Conservation (phyloP, 2,888 invertebrate genomes). For the Ectemnius continuus region DNA sequence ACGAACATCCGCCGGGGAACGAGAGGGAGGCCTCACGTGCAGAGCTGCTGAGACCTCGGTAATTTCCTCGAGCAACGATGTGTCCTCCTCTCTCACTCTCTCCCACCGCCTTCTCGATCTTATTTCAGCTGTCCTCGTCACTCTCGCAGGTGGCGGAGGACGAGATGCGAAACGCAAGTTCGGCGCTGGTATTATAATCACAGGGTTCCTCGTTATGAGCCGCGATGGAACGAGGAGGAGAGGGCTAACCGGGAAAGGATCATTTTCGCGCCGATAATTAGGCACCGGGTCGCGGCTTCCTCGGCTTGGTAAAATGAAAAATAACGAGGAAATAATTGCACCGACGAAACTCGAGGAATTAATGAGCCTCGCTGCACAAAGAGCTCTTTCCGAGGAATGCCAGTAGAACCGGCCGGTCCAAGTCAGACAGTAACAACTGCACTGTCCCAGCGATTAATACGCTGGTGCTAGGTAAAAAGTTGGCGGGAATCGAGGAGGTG, state of each 20-base stretch:
- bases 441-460: no score
- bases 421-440: no score
- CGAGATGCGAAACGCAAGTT: slow-evolving; percentile 35
- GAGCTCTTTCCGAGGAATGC: not conserved
- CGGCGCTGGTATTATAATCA: slow-evolving; percentile 65
- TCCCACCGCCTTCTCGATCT: not conserved
- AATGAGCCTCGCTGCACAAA: slow-evolving; percentile 15
- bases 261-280: slow-evolving; percentile 75
- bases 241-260: slow-evolving; percentile 57
- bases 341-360: slow-evolving; percentile 22
- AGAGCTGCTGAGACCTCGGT: slow-evolving; percentile 73
- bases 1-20: slow-evolving; percentile 17
- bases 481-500: not conserved
- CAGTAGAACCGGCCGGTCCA: no score
- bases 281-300: slow-evolving; percentile 60
- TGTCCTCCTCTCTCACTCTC: slow-evolving; percentile 39
- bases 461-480: no score
- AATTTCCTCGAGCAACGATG: slow-evolving; percentile 74
- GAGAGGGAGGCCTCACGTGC: slow-evolving; percentile 70
- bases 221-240: slow-evolving; percentile 2
- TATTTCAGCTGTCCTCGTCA: slow-evolving; percentile 7
- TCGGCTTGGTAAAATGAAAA: slow-evolving; percentile 66
- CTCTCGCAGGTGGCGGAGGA: slow-evolving; percentile 21
- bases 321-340: slow-evolving; percentile 77
- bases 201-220: slow-evolving; percentile 58